Base-by-base conservation (phyloP, 2,797 vertebrate species). In the Somateria mollissima region DNA sequence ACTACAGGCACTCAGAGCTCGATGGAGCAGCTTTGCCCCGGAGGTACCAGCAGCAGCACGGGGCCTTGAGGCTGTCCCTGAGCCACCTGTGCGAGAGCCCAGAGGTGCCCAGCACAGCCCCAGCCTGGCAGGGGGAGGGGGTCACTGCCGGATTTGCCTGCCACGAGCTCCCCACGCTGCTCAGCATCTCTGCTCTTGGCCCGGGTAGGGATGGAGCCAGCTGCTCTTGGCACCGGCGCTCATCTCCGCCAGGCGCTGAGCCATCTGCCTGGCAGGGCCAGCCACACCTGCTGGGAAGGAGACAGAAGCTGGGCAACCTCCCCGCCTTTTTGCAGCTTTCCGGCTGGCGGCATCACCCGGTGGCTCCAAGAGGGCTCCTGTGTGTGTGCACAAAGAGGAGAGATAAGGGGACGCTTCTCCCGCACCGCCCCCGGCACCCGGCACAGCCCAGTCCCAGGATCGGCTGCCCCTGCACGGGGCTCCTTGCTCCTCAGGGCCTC, bases 231-330 rank as follows among this genome's bases (percentile, higher is more conserved):
- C 91, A 11, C 76, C 37, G 19, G 75, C 41, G 11, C 91, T 62
- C 66, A 0, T 62, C 76, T 81, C 78, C 85, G 87, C 94, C 96
- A 97, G 95, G 95, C 95, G 75, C 83, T 8, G 91, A 90, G 92
- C 95, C 95, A 90, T 96, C 94, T 96, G 96, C 95, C 95, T 92
- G 92, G 95, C 95, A 94, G 95, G 91, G 94, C 95, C 91, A 91
- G 89, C 92, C 95, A 94, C 95, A 94, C 96, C 95, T 96, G 95
- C 96, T 96, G 96, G 77, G 95, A 96, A 92, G 91, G 95, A 96
- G 96, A 91, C 96, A 96, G 95, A 96, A 96, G 96, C 92, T 96
- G 95, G 96, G 95, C 96, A 96, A 36, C 90, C 95, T 96, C 95
- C 89, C 91, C 6, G 80, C 92, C 94, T 96, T n/a, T n/a, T 78